A percentile compares a stretch with the other conserved stretches of the same genome.
Conservation (phyloP, 2,113 vertebrate species). For the Gymnorhina tibicen region DNA sequence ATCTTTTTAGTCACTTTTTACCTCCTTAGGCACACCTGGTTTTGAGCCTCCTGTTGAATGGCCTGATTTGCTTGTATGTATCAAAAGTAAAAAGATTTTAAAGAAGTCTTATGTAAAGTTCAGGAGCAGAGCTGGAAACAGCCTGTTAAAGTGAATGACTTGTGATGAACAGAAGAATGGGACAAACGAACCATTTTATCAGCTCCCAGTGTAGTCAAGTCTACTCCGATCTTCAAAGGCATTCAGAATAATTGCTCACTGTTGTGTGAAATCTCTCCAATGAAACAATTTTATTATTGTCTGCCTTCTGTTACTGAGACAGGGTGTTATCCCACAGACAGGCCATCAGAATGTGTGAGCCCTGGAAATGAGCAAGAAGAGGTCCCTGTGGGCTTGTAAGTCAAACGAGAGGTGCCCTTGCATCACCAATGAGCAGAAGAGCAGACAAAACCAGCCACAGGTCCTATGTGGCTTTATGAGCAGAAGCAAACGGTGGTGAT, state of each 20-base stretch:
- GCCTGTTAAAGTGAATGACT: background rate
- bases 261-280: background rate
- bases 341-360: background rate
- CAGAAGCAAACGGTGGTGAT: background rate
- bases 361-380: background rate
- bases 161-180: background rate
- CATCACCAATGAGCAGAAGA: background rate
- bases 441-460: background rate
- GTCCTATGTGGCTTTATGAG: background rate
- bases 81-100: background rate
- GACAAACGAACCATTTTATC: conserved; percentile 32
- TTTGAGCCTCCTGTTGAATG: background rate
- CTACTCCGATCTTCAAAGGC: background rate
- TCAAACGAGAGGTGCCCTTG: background rate
- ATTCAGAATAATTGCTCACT: background rate
- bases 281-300: background rate
- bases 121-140: background rate
- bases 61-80: background rate
- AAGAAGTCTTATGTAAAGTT: background rate
- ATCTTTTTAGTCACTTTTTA: background rate
- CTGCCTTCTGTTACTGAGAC: background rate
- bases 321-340: background rate
- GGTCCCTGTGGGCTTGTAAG: background rate
- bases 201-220: background rate
- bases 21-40: background rate